These are phyloP conservation scores for Nemoura dubitans DNA, from an alignment of 2,888 invertebrate species.

Conservation along the genomic window DNA sequence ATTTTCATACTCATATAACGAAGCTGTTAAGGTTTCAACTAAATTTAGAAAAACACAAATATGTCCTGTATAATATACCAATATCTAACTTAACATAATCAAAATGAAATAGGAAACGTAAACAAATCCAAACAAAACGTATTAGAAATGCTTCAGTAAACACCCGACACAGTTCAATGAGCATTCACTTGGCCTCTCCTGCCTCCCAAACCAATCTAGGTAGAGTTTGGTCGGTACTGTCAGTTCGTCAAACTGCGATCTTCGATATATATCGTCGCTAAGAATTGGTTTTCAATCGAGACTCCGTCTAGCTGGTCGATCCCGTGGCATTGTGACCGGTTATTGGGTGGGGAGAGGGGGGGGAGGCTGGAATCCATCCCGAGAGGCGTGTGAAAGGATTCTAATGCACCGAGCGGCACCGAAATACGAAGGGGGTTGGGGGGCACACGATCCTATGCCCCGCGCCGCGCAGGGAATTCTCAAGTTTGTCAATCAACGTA, in stretches of 20 bases:
- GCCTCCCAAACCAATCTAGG: background rate
- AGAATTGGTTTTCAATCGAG: background rate
- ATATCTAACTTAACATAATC: too few species aligned
- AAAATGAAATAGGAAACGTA: too few species aligned
- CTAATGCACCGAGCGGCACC: background rate
- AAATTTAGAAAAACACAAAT: too few species aligned
- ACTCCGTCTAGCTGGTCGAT: background rate
- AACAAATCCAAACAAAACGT: too few species aligned
- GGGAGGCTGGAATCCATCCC: background rate
- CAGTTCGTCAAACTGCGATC: background rate
- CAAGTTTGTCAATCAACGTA: constrained; percentile 23
- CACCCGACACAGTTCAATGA: background rate
- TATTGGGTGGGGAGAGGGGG: background rate
- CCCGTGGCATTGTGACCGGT: background rate
- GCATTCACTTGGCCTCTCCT: background rate
- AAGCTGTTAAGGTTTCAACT: too few species aligned
- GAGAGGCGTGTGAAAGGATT: background rate
- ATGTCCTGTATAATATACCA: too few species aligned
- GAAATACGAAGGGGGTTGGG: background rate
- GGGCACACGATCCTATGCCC: background rate
- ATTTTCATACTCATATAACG: too few species aligned
- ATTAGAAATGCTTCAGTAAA: too few species aligned
- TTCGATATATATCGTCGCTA: background rate
- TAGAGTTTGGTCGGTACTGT: background rate
- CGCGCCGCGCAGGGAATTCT: background rate